These are phyloP conservation scores for Zygogramma bicolorata DNA, from an alignment of 2,888 invertebrate species.

Conservation along the genomic window DNA sequence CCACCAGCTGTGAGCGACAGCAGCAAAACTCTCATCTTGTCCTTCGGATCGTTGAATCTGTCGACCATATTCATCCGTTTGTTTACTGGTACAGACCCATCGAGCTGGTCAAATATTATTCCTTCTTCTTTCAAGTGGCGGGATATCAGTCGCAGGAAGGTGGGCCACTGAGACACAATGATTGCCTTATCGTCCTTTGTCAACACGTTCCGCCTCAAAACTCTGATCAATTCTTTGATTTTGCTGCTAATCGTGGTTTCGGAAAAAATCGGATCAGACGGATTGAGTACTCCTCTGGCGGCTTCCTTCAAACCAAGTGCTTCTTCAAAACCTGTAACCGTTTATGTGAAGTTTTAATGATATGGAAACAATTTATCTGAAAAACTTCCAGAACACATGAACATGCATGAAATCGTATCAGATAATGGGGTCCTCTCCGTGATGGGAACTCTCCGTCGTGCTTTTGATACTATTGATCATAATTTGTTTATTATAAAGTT, in stretches of 20 bases:
- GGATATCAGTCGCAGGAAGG: constrained; percentile 80
- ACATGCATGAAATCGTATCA: too few species aligned
- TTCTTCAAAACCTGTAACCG: constrained; percentile 43
- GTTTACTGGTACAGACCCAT: constrained; percentile 80
- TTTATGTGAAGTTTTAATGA: neutral
- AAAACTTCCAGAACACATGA: too few species aligned
- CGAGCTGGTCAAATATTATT: constrained; percentile 76
- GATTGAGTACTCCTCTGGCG: constrained; percentile 73
- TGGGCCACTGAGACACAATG: constrained; percentile 95
- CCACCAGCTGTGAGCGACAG: constrained; percentile 94
- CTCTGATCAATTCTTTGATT: constrained; percentile 48
- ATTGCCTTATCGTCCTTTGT: constrained; percentile 76
- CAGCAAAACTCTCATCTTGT: constrained; percentile 77
- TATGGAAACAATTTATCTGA: too few species aligned
- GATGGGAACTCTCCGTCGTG: too few species aligned
- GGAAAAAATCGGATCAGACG: constrained; percentile 80
- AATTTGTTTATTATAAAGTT: too few species aligned
- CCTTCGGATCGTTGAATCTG: constrained; percentile 75
- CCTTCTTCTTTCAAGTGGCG: constrained; percentile 70
- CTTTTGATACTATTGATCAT: too few species aligned
- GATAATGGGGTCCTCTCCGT: too few species aligned
- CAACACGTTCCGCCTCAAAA: constrained; percentile 69
- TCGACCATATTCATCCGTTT: constrained; percentile 78
- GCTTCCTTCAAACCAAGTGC: constrained; percentile 70
- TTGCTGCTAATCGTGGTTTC: constrained; percentile 74